Conservation (phyloP, 1,140 invertebrate genomes). For the Helicoverpa zea region DNA sequence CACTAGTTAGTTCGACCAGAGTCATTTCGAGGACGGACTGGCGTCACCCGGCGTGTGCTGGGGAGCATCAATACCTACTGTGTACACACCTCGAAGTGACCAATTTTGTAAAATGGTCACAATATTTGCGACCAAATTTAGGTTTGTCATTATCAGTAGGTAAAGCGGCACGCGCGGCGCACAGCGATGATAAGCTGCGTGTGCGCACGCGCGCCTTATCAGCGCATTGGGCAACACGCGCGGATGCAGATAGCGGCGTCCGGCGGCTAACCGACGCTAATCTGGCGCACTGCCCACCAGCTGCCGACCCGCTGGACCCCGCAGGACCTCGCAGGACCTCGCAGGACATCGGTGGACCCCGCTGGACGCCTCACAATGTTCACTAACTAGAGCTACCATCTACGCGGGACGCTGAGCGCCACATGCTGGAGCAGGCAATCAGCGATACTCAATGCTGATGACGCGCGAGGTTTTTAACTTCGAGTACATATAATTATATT, state of each 20-base stretch:
- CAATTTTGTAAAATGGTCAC: not conserved
- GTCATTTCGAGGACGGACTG: no score
- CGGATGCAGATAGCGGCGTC: slow-evolving; percentile 35
- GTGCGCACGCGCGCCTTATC: slow-evolving; percentile 35
- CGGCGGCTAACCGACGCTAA: slow-evolving; percentile 17
- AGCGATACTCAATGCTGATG: not conserved
- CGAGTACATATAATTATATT: no score
- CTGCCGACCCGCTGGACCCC: not conserved
- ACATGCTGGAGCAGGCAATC: not conserved
- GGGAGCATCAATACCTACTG: no score
- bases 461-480: no score
- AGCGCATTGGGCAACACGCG: slow-evolving; percentile 7
- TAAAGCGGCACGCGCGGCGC: not conserved
- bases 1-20: no score
- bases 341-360: no score
- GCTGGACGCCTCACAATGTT: no score
- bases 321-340: not conserved
- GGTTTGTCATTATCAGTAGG: not conserved
- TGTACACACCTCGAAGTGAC: no score
- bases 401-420: not conserved
- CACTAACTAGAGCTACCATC: not conserved
- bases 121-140: not conserved
- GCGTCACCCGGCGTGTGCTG: no score
- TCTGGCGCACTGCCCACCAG: not conserved
- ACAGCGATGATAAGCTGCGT: not conserved